These are phyloP conservation scores for Phrynocephalus guinanensis DNA, from an alignment of 2,797 vertebrate genomes.

Conservation along the genomic window DNA sequence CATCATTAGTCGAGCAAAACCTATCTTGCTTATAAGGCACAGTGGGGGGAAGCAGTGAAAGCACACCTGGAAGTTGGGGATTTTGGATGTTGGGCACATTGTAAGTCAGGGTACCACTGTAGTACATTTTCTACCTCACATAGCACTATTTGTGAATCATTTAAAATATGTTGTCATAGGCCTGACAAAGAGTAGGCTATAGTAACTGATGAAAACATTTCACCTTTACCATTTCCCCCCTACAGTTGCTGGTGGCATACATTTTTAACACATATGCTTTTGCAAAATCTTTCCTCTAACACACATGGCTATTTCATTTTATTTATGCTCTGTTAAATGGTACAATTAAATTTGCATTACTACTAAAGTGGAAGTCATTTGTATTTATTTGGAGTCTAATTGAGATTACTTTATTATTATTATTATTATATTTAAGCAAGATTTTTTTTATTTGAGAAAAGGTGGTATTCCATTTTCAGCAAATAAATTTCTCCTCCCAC, in stretches of 20 bases:
- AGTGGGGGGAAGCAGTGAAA: no score
- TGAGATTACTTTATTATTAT: constrained; percentile 28
- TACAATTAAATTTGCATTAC: constrained; percentile 41
- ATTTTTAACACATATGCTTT: constrained; percentile 14
- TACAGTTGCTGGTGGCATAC: constrained; percentile 2
- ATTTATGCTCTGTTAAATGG: constrained; percentile 49
- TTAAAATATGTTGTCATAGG: neutral
- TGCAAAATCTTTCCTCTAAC: constrained; percentile 25
- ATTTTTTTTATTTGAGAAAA: constrained; percentile 48
- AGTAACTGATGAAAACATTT: constrained; percentile 8
- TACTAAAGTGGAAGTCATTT: constrained; percentile 51
- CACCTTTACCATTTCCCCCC: neutral
- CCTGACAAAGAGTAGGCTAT: neutral
- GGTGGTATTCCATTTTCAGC: constrained; percentile 35
- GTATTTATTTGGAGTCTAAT: constrained; percentile 51
- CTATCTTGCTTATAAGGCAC: no score
- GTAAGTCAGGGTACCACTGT: no score
- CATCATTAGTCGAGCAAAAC: no score
- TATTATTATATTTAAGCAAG: constrained; percentile 32
- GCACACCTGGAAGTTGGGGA: no score
- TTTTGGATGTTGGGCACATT: no score
- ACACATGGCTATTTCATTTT: constrained; percentile 21
- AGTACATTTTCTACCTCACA: neutral
- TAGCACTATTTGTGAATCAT: neutral
- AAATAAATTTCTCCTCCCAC: constrained; percentile 24